These are phyloP conservation scores for Julus scanicus DNA, from an alignment of 2,888 invertebrate species.

Conservation along the genomic window DNA sequence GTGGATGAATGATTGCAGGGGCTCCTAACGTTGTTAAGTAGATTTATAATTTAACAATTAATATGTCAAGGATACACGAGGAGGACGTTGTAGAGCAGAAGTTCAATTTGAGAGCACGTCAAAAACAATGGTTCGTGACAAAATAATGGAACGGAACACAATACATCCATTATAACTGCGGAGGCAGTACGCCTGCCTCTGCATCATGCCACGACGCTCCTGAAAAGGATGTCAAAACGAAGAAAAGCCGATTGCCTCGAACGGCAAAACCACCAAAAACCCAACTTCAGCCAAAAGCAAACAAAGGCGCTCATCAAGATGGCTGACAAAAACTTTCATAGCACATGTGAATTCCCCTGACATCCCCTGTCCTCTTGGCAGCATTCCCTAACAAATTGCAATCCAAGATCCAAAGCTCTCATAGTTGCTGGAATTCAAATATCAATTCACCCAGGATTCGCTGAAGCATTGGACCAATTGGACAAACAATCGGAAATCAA, in stretches of 20 bases:
- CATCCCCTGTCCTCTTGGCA: not conserved
- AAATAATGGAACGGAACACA: slow-evolving; percentile 27
- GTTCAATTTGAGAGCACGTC: slow-evolving; percentile 33
- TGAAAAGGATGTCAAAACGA: slow-evolving; percentile 28
- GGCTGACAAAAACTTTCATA: not conserved
- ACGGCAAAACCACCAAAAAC: not conserved
- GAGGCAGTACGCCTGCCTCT: not conserved
- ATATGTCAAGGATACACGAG: slow-evolving; percentile 27
- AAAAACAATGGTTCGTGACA: slow-evolving; percentile 33
- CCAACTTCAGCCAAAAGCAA: not conserved
- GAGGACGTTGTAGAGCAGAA: slow-evolving; percentile 33
- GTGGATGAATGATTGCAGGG: not conserved
- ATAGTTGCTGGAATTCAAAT: too few relatives aligned
- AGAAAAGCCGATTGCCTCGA: not conserved
- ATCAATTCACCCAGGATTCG: too few relatives aligned
- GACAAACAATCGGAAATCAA: too few relatives aligned
- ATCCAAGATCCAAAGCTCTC: not conserved
- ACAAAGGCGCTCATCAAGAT: not conserved
- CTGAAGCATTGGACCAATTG: too few relatives aligned
- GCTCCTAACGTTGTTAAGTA: slow-evolving; percentile 33
- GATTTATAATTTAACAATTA: slow-evolving; percentile 33
- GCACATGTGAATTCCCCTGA: not conserved
- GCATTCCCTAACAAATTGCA: not conserved
- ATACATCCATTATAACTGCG: not conserved
- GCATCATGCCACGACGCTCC: not conserved